Percentiles rank a stretch among this genome's conserved stretches.
Evolutionary conservation across 2,888 invertebrate species (phyloP).

Genomic region (Latrodectus elegans): DNA sequence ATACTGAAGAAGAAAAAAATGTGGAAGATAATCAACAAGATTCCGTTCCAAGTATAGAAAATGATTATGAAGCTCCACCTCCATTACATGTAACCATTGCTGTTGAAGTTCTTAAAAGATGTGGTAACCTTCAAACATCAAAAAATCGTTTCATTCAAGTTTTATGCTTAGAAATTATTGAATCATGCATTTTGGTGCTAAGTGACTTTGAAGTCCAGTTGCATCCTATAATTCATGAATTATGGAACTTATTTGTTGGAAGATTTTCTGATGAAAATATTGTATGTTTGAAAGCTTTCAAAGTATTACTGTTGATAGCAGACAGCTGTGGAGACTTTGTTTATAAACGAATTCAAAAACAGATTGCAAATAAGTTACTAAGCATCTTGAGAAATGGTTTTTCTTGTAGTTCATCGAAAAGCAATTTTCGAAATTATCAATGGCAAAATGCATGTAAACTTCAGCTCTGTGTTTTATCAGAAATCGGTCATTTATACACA

Average conservation of each 20-base stretch:
- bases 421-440: slow-evolving; percentile 42
- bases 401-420: slow-evolving; percentile 26
- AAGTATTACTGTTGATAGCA: slow-evolving; percentile 52
- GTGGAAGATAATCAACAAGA: neutral
- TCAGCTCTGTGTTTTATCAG: slow-evolving; percentile 31
- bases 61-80: slow-evolving; percentile 6
- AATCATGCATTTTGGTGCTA: slow-evolving; percentile 35
- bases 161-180: slow-evolving; percentile 40
- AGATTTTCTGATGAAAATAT: slow-evolving; percentile 58
- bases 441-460: slow-evolving; percentile 40
- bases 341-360: slow-evolving; percentile 35
- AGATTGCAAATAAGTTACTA: slow-evolving; percentile 59
- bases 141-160: slow-evolving; percentile 22
- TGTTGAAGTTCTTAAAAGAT: slow-evolving; percentile 45
- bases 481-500: slow-evolving; percentile 41
- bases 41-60: neutral
- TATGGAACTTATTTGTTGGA: slow-evolving; percentile 56
- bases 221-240: slow-evolving; percentile 59
- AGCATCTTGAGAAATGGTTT: slow-evolving; percentile 29
- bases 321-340: slow-evolving; percentile 64
- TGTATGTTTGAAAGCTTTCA: slow-evolving; percentile 54
- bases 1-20: neutral
- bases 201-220: slow-evolving; percentile 44
- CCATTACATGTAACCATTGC: slow-evolving; percentile 42
- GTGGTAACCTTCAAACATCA: slow-evolving; percentile 47